Percentiles rank a stretch among this genome's conserved stretches.
Conservation (phyloP, 64 coral and sea anemone genomes). For the Dendrophyllia cribrosa region DNA sequence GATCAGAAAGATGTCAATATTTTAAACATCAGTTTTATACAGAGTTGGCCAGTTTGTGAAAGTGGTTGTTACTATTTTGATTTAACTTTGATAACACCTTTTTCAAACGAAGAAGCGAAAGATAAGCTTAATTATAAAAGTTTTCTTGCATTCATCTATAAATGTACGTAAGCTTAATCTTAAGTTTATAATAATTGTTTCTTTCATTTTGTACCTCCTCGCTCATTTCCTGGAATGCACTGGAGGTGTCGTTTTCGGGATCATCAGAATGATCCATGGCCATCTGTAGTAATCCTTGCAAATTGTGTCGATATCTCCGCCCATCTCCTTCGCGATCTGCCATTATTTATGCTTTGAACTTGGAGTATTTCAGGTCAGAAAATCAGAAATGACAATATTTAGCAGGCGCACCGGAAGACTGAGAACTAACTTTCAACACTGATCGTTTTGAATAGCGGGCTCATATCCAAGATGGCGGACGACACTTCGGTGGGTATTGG, state of each 20-base stretch:
- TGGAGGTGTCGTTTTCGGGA: not conserved
- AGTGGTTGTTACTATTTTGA: too few relatives aligned
- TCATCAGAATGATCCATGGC: not conserved
- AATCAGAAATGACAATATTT: not conserved
- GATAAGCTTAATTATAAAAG: too few relatives aligned
- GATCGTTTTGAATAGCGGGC: not conserved
- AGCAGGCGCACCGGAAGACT: not conserved
- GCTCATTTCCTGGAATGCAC: conserved; percentile 64
- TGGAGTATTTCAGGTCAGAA: not conserved
- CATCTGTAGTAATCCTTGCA: conserved; percentile 62
- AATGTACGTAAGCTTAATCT: too few relatives aligned
- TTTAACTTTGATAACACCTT: too few relatives aligned
- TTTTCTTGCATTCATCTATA: too few relatives aligned
- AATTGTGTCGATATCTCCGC: conserved; percentile 40
- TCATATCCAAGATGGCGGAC: conserved; percentile 23
- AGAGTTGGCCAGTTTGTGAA: too few relatives aligned
- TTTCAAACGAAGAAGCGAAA: too few relatives aligned
- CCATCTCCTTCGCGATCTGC: conserved; percentile 7
- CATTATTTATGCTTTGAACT: not conserved
- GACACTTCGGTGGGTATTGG: not conserved
- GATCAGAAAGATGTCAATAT: too few relatives aligned
- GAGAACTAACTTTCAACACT: conserved; percentile 13
- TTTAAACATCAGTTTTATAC: too few relatives aligned
- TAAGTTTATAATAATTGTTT: too few relatives aligned
- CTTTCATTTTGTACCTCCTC: conserved; percentile 20